Evolutionary conservation across 2,888 invertebrate species (phyloP).

Genomic region (Drosophila robusta): DNA sequence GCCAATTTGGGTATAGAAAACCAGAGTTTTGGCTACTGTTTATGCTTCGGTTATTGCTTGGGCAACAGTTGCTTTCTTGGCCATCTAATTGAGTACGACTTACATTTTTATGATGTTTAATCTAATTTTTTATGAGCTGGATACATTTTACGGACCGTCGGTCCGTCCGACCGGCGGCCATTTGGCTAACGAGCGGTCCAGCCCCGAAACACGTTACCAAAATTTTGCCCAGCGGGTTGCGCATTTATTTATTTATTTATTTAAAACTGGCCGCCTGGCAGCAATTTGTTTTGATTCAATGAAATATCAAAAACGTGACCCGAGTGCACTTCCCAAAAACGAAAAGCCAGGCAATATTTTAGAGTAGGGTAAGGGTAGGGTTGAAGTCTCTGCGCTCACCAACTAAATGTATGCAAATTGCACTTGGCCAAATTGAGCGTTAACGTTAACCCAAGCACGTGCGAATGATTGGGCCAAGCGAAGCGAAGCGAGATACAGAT

Average conservation of each 20-base stretch:
- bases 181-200: slow-evolving; percentile 72
- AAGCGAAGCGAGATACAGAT: slow-evolving; percentile 14
- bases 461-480: slow-evolving; percentile 65
- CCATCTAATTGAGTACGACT: slow-evolving; percentile 65
- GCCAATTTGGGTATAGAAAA: slow-evolving; percentile 38
- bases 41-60: slow-evolving; percentile 5
- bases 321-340: slow-evolving; percentile 51
- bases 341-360: slow-evolving; percentile 54
- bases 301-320: slow-evolving; percentile 81
- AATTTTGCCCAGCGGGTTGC: slow-evolving; percentile 34
- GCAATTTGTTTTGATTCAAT: slow-evolving; percentile 81
- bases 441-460: slow-evolving; percentile 68
- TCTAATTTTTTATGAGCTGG: slow-evolving; percentile 65
- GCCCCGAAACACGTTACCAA: slow-evolving; percentile 45
- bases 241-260: slow-evolving; percentile 73
- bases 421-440: slow-evolving; percentile 71
- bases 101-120: slow-evolving; percentile 77
- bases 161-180: slow-evolving; percentile 17
- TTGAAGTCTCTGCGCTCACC: slow-evolving; percentile 7
- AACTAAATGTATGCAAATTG: slow-evolving; percentile 72
- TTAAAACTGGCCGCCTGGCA: slow-evolving; percentile 55
- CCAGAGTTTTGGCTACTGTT: slow-evolving; percentile 9
- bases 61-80: slow-evolving; percentile 18
- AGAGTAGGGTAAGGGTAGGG: slow-evolving; percentile 7
- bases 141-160: slow-evolving; percentile 48